phyloP scores from a whole-genome alignment of 2,797 vertebrate genomes.

The Arnoldichthys spilopterus region DNA sequence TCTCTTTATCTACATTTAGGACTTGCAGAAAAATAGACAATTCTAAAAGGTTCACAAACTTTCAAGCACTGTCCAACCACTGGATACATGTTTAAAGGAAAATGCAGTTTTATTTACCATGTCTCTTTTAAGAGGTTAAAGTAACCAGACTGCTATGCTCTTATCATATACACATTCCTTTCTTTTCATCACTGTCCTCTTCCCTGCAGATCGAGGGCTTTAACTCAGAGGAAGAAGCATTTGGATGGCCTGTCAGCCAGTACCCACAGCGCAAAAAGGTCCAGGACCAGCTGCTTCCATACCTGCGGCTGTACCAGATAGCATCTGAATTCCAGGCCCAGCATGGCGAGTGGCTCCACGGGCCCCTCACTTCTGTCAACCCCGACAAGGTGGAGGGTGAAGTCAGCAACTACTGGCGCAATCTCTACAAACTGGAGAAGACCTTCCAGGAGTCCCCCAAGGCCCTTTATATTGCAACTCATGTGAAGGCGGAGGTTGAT shows the following conservation, averaged over 20 bases:
- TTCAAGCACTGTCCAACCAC: too few relatives aligned
- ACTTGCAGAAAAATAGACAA: too few relatives aligned
- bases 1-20: too few relatives aligned
- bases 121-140: too few relatives aligned
- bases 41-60: too few relatives aligned
- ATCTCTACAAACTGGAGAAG: constrained; percentile 86
- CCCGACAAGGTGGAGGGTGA: constrained; percentile 84
- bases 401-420: constrained; percentile 81
- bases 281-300: constrained; percentile 82
- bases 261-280: constrained; percentile 84
- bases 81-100: too few relatives aligned
- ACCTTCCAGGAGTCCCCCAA: constrained; percentile 76
- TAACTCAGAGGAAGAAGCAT: constrained; percentile 87
- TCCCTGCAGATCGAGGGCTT: constrained; percentile 82
- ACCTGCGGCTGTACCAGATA: constrained; percentile 84
- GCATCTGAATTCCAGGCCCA: constrained; percentile 79
- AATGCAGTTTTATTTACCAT: too few relatives aligned
- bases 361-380: constrained; percentile 79
- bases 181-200: background rate
- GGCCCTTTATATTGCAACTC: constrained; percentile 77
- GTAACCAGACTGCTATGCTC: too few relatives aligned
- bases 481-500: constrained; percentile 80
- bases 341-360: constrained; percentile 79
- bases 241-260: constrained; percentile 81
- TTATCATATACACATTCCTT: background rate